phyloP scores from a whole-genome alignment of 2,797 vertebrate genomes.

The Sebastes hubbsi region DNA sequence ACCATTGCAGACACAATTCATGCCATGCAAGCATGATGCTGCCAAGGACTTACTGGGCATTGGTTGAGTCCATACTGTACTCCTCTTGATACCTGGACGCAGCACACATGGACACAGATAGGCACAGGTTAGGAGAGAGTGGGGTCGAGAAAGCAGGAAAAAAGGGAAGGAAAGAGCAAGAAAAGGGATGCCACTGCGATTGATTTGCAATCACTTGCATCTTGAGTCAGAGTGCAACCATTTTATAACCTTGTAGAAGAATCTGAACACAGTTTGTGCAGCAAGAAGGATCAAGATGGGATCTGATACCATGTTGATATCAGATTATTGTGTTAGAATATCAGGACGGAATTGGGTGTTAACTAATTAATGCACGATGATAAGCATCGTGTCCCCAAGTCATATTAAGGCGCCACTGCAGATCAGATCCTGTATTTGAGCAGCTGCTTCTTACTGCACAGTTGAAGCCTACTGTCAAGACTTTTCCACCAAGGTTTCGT shows the following conservation, averaged over 20 bases:
- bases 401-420: too few relatives aligned
- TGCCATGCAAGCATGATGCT: slow-evolving; percentile 81
- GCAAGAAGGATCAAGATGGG: neutral
- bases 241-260: slow-evolving; percentile 2
- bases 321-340: neutral
- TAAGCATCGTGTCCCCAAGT: neutral
- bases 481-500: neutral
- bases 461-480: neutral
- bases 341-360: neutral
- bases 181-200: slow-evolving; percentile 28
- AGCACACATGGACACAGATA: slow-evolving; percentile 77
- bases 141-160: slow-evolving; percentile 11
- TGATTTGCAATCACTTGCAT: slow-evolving; percentile 35
- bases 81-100: slow-evolving; percentile 85
- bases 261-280: slow-evolving; percentile 8
- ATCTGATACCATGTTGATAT: neutral
- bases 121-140: slow-evolving; percentile 64
- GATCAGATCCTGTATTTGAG: neutral
- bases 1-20: slow-evolving; percentile 64
- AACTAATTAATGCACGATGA: neutral
- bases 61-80: slow-evolving; percentile 89
- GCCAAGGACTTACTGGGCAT: slow-evolving; percentile 85
- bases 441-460: slow-evolving; percentile 30
- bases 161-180: slow-evolving; percentile 28
- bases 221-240: slow-evolving; percentile 10